phyloP scores from a whole-genome alignment of 1,140 invertebrate species.

The Aphidius gifuensis region DNA sequence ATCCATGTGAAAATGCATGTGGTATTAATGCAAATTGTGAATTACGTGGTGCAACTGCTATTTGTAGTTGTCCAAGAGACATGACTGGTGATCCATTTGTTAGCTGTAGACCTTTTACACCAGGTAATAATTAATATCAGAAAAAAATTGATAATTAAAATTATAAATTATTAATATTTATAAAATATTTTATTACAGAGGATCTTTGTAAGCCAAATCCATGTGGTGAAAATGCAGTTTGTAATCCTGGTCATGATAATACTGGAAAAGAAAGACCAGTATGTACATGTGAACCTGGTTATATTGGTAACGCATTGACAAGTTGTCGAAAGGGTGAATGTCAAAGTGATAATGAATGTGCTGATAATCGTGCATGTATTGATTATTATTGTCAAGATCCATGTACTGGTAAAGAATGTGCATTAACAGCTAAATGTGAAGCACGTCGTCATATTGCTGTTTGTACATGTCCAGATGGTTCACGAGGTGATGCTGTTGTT shows the following conservation, averaged over 20 bases:
- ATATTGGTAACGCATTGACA: constrained; percentile 74
- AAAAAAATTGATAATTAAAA: constrained; percentile 5
- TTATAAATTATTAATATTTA: constrained; percentile 6
- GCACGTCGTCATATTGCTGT: constrained; percentile 78
- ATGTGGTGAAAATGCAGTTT: constrained; percentile 78
- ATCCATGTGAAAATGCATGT: constrained; percentile 78
- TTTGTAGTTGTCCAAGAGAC: constrained; percentile 81
- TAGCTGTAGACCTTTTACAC: constrained; percentile 74
- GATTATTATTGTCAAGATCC: constrained; percentile 72
- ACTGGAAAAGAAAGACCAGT: constrained; percentile 77
- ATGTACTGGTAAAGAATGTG: constrained; percentile 73
- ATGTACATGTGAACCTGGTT: constrained; percentile 76
- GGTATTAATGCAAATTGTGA: constrained; percentile 78
- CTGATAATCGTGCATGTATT: constrained; percentile 69
- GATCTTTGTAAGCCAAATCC: constrained; percentile 82
- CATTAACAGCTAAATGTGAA: constrained; percentile 58
- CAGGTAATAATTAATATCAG: constrained; percentile 53
- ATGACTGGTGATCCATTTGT: constrained; percentile 85
- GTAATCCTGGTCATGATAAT: constrained; percentile 76
- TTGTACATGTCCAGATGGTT: constrained; percentile 79
- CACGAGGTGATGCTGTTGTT: constrained; percentile 74
- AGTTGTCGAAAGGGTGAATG: constrained; percentile 75
- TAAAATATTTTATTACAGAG: constrained; percentile 51
- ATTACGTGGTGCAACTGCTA: constrained; percentile 69
- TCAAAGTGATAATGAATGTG: constrained; percentile 68